These are phyloP conservation scores for Clitarchus hookeri DNA, from an alignment of 2,888 invertebrate species.

Conservation along the genomic window DNA sequence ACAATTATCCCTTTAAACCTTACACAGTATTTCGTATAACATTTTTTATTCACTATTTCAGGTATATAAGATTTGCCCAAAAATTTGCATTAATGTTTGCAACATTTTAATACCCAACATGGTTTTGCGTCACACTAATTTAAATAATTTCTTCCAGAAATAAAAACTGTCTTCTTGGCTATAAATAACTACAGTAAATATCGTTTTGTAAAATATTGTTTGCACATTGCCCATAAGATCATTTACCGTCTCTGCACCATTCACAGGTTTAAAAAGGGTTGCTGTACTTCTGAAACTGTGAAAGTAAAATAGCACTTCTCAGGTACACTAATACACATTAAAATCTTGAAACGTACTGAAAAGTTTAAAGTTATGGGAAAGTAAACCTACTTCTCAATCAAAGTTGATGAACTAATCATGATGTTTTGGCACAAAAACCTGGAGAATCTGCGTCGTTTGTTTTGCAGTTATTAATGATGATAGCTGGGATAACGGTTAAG, in stretches of 20 bases:
- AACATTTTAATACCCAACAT: background rate
- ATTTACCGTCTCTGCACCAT: background rate
- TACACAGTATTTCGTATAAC: background rate
- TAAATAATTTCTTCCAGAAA: background rate
- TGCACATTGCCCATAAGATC: conserved; percentile 1
- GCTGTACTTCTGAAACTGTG: background rate
- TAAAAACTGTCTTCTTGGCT: background rate
- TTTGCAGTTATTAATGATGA: background rate
- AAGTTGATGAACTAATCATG: background rate
- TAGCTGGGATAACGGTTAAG: background rate
- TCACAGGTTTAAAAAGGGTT: background rate
- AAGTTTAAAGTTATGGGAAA: background rate
- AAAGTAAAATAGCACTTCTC: background rate
- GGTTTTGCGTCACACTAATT: background rate
- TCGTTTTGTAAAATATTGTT: background rate
- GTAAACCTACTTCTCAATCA: background rate
- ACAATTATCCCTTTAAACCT: background rate
- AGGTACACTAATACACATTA: background rate
- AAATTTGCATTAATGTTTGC: background rate
- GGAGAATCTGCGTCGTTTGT: background rate
- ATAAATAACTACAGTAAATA: background rate
- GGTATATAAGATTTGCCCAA: background rate
- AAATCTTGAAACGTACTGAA: background rate
- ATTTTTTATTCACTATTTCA: background rate
- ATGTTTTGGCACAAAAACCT: conserved; percentile 14